These are phyloP conservation scores for Cnemophilus loriae DNA, from an alignment of 2,113 vertebrate genomes.

Conservation along the genomic window DNA sequence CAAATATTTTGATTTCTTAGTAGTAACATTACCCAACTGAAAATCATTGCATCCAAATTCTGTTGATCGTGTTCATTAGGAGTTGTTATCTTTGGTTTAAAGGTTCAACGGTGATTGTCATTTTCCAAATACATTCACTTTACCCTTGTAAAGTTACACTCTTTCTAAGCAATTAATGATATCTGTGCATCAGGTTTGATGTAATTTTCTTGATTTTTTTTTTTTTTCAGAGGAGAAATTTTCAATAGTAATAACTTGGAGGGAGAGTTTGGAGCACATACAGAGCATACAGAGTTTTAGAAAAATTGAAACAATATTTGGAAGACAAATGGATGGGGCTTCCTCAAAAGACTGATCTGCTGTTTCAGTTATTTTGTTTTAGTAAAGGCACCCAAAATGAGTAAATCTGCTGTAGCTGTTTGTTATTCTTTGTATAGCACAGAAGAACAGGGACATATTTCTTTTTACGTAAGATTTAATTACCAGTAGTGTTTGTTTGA, in stretches of 20 bases:
- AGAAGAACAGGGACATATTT: background rate
- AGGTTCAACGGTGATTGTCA: accelerated
- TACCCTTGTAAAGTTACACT: background rate
- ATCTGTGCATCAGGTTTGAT: background rate
- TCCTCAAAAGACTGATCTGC: background rate
- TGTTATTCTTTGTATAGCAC: background rate
- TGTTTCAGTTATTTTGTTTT: background rate
- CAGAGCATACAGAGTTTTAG: background rate
- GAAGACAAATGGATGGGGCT: background rate
- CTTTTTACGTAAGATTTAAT: background rate
- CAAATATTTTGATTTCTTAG: background rate
- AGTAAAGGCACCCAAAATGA: background rate
- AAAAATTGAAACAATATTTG: background rate
- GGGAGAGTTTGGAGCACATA: background rate
- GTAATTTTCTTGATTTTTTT: background rate
- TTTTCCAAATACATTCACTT: background rate
- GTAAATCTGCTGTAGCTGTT: background rate
- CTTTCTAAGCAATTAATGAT: background rate
- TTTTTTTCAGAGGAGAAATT: background rate
- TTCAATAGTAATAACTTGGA: background rate
- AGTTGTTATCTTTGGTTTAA: background rate
- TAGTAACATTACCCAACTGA: background rate
- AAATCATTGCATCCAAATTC: background rate
- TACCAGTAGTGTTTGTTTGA: background rate
- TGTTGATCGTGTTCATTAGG: background rate